A percentile compares a stretch with the other conserved stretches of the same genome.
These are phyloP conservation scores for Diadumene lineata DNA, from an alignment of 92 coral and sea anemone species.

Conservation along the genomic window DNA sequence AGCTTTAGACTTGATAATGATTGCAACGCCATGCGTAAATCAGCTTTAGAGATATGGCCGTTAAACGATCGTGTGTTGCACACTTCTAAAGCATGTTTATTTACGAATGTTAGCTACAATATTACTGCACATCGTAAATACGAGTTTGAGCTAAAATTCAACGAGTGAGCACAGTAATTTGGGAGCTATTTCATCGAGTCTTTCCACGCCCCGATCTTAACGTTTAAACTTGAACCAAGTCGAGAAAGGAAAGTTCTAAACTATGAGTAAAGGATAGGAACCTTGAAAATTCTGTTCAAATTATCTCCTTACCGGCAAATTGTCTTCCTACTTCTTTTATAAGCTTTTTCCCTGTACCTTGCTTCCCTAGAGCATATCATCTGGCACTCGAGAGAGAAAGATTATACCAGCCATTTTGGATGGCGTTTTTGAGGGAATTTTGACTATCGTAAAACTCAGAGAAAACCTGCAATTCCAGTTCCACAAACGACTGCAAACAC, in stretches of 20 bases:
- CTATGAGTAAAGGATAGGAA: slow-evolving; percentile 87
- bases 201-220: slow-evolving; percentile 96
- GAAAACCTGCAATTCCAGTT: slow-evolving; percentile 96
- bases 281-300: slow-evolving; percentile 78
- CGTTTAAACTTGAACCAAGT: slow-evolving; percentile 91
- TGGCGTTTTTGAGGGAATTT: slow-evolving; percentile 97
- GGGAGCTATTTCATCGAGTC: slow-evolving; percentile 63
- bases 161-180: slow-evolving; percentile 43
- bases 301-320: slow-evolving; percentile 89
- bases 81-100: slow-evolving; percentile 85
- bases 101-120: slow-evolving; percentile 75
- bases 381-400: slow-evolving; percentile 81
- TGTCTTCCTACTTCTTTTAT: slow-evolving; percentile 61
- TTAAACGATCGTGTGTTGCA: slow-evolving; percentile 67
- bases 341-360: slow-evolving; percentile 60
- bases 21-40: slow-evolving; percentile 80
- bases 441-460: slow-evolving; percentile 89
- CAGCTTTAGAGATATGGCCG: slow-evolving; percentile 69
- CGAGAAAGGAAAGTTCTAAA: slow-evolving; percentile 94
- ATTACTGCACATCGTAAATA: slow-evolving; percentile 58
- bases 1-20: slow-evolving; percentile 72
- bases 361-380: slow-evolving; percentile 76
- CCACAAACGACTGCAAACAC: slow-evolving; percentile 95
- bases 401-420: slow-evolving; percentile 99
- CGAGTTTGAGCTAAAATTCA: slow-evolving; percentile 34